Evolutionary conservation across 2,888 invertebrate species (phyloP).

Genomic region (Stomorhina lunata): DNA sequence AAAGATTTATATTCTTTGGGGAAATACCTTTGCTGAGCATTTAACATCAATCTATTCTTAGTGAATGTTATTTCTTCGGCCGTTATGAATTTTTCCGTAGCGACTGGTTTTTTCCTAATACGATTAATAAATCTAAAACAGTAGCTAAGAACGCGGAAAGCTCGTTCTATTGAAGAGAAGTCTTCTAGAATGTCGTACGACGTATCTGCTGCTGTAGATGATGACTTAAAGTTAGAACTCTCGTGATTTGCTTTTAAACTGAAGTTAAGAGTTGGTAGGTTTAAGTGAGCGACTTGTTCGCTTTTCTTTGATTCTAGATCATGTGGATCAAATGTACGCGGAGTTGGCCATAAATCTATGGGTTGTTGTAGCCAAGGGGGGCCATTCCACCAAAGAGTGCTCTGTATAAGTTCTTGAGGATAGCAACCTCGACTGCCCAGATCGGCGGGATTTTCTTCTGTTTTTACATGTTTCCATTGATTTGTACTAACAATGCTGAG

Average conservation of each 20-base stretch:
- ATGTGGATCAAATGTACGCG: not conserved
- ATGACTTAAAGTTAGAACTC: not conserved
- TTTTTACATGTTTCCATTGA: slow-evolving; percentile 54
- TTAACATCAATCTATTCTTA: not conserved
- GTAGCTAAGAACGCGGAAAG: not conserved
- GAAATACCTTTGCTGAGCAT: not conserved
- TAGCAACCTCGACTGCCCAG: slow-evolving; percentile 45
- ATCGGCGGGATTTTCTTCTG: slow-evolving; percentile 54
- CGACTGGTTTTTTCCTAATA: not conserved
- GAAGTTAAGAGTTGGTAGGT: not conserved
- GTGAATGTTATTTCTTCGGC: not conserved
- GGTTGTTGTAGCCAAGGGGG: slow-evolving; percentile 23
- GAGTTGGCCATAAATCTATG: slow-evolving; percentile 32
- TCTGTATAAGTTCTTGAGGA: slow-evolving; percentile 20
- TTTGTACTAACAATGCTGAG: slow-evolving; percentile 23
- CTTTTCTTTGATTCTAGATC: not conserved
- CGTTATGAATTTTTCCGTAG: not conserved
- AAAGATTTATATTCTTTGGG: not conserved
- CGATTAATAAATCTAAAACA: not conserved
- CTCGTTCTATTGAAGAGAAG: not conserved
- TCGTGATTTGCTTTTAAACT: not conserved
- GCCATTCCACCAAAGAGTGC: slow-evolving; percentile 52
- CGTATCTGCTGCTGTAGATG: not conserved
- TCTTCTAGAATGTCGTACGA: not conserved
- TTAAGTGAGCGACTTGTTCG: not conserved